Evolutionary conservation across 2,113 vertebrate genomes (phyloP).

Genomic region (Syrmaticus mikado): DNA sequence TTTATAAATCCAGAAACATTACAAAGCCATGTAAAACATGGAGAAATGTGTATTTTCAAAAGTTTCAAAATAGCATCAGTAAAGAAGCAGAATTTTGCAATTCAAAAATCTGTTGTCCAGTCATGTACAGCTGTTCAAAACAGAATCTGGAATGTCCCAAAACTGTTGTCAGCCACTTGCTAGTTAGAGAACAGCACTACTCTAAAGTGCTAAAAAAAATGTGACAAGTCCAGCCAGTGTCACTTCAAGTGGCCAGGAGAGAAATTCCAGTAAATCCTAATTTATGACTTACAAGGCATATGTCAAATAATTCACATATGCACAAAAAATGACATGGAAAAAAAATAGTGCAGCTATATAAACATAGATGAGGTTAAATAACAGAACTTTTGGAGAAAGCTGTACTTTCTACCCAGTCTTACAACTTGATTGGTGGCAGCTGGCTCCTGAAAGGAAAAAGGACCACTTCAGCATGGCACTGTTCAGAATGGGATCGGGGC

Average conservation of each 20-base stretch:
- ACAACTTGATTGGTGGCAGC: background rate
- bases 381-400: background rate
- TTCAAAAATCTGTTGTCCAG: background rate
- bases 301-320: background rate
- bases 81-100: background rate
- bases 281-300: background rate
- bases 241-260: background rate
- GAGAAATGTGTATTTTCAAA: background rate
- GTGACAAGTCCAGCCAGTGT: background rate
- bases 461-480: background rate
- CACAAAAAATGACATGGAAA: background rate
- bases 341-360: background rate
- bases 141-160: background rate
- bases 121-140: background rate
- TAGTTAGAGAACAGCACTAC: background rate
- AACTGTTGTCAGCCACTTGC: background rate
- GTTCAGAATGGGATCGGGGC: background rate
- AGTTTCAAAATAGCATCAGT: background rate
- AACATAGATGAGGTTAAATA: background rate
- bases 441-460: background rate
- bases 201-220: slow-evolving; percentile 15
- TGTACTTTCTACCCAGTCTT: background rate
- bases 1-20: background rate
- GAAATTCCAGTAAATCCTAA: slow-evolving; percentile 32
- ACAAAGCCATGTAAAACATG: background rate